A percentile compares a stretch with the other conserved stretches of the same genome.
Conservation (phyloP, 2,888 invertebrate species). For the Apocheima hispidaria region DNA sequence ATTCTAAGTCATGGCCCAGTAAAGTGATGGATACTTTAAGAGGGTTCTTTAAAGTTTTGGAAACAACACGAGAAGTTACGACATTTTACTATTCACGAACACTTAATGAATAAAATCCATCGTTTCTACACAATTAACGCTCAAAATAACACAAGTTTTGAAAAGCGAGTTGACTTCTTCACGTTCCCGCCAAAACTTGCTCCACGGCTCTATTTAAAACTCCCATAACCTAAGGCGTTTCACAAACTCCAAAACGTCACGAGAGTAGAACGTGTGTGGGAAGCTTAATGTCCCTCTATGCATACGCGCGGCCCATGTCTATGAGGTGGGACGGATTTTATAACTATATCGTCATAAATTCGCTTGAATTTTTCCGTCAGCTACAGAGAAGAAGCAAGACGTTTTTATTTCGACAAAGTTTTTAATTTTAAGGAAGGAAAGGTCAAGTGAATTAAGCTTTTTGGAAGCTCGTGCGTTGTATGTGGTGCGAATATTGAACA, state of each 20-base stretch:
- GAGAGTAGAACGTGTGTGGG: constrained; percentile 78
- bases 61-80: no score
- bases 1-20: no score
- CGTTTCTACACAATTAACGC: no score
- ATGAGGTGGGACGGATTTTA: constrained; percentile 17
- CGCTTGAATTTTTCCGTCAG: background rate
- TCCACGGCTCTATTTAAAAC: background rate
- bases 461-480: constrained; percentile 45
- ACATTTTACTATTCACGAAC: no score
- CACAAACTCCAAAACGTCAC: constrained; percentile 68
- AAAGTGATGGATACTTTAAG: no score
- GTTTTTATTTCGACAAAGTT: constrained; percentile 15
- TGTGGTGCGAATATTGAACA: constrained; percentile 56
- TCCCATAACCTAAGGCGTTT: constrained; percentile 45
- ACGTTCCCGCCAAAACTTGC: background rate
- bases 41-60: no score
- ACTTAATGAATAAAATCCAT: no score
- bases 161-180: no score
- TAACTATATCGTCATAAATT: constrained; percentile 3
- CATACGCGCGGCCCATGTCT: constrained; percentile 54
- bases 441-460: constrained; percentile 50
- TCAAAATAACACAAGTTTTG: no score
- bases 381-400: background rate
- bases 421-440: constrained; percentile 10
- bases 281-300: constrained; percentile 69